These are phyloP conservation scores for Heliornis fulica DNA, from an alignment of 2,113 vertebrate species.

Conservation along the genomic window DNA sequence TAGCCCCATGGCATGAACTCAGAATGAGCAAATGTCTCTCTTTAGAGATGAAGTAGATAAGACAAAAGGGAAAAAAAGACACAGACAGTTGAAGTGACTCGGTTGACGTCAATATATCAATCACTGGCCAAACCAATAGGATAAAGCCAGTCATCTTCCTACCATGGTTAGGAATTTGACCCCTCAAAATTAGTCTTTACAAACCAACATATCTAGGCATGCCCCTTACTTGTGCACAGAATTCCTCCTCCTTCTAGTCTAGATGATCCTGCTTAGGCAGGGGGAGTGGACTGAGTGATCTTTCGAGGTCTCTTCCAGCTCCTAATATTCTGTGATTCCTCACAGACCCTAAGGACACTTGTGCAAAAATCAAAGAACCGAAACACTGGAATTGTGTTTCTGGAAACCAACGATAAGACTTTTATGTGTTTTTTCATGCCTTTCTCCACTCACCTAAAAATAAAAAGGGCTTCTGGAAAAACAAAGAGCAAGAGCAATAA, in stretches of 20 bases:
- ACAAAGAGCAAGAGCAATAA: neutral
- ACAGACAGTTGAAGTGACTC: neutral
- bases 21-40: conserved; percentile 38
- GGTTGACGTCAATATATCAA: conserved; percentile 3
- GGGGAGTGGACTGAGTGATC: too few species aligned
- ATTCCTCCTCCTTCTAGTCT: neutral
- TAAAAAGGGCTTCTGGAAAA: neutral
- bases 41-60: conserved; percentile 28
- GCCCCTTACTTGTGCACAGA: neutral
- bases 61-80: neutral
- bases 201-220: neutral
- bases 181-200: neutral
- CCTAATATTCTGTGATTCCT: too few species aligned
- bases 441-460: neutral
- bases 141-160: neutral
- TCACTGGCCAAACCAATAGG: neutral
- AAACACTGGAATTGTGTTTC: neutral
- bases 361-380: neutral
- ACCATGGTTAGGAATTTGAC: neutral
- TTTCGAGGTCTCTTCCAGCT: too few species aligned
- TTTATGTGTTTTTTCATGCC: neutral
- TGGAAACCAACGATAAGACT: neutral
- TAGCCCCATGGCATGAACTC: neutral
- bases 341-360: neutral
- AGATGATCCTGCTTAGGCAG: too few species aligned